phyloP scores from a whole-genome alignment of 2,888 invertebrate genomes.

The Venusia cambrica region DNA sequence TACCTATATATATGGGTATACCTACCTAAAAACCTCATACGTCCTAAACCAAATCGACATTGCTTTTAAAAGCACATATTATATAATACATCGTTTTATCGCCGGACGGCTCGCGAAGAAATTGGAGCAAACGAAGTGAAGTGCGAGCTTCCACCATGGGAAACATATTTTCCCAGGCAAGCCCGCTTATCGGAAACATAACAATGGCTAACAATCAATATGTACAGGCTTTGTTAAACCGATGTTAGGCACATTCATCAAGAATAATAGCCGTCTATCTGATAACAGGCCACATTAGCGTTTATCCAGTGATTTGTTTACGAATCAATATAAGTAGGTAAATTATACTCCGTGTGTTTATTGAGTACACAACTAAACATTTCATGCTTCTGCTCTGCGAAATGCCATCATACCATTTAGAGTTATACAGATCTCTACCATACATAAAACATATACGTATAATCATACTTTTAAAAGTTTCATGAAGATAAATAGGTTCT shows the following conservation, averaged over 20 bases:
- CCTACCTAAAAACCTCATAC: too few relatives aligned
- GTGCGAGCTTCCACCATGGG: constrained; percentile 17
- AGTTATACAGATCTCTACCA: too few relatives aligned
- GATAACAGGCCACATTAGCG: constrained; percentile 4
- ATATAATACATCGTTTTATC: background rate
- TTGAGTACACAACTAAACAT: constrained; percentile 7
- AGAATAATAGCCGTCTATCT: constrained; percentile 3
- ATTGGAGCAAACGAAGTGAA: constrained; percentile 6
- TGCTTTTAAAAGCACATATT: constrained; percentile 5
- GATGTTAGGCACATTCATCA: constrained; percentile 3
- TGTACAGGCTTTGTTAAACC: constrained; percentile 13
- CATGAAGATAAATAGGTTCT: too few relatives aligned
- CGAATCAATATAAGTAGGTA: too few relatives aligned
- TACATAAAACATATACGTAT: too few relatives aligned
- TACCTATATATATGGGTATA: too few relatives aligned
- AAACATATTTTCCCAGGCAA: constrained; percentile 24
- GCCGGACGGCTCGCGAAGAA: background rate
- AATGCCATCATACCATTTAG: too few relatives aligned
- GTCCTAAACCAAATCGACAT: too few relatives aligned
- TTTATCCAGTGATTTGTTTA: too few relatives aligned
- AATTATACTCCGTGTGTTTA: constrained; percentile 3
- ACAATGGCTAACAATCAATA: constrained; percentile 18
- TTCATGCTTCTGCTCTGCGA: too few relatives aligned
- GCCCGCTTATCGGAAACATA: constrained; percentile 18
- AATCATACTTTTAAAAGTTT: too few relatives aligned